A percentile compares a stretch with the other conserved stretches of the same genome.
These are phyloP conservation scores for Lottia gigantea DNA, from an alignment of 2,888 invertebrate genomes.

Conservation along the genomic window DNA sequence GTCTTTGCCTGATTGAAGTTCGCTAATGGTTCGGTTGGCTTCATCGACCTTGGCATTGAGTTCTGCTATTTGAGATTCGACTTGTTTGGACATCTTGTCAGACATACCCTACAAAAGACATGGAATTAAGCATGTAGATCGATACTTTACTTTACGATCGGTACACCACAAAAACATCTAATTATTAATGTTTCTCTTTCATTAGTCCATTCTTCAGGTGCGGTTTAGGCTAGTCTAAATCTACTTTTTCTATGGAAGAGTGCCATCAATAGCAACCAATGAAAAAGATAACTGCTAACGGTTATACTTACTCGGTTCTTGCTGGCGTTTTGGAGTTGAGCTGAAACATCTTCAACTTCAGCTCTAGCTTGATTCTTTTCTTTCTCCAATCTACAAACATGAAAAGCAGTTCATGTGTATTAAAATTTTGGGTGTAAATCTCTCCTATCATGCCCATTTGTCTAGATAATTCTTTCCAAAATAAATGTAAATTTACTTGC, in stretches of 20 bases:
- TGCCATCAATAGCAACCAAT: too few relatives aligned
- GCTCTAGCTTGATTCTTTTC: conserved; percentile 97
- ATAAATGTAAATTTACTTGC: too few relatives aligned
- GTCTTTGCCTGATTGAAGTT: conserved; percentile 85
- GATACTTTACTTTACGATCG: too few relatives aligned
- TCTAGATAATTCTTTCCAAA: too few relatives aligned
- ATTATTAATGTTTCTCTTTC: too few relatives aligned
- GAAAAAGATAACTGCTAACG: not conserved
- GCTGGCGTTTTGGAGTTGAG: conserved; percentile 94
- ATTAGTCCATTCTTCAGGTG: too few relatives aligned
- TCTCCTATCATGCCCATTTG: too few relatives aligned
- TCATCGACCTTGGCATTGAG: conserved; percentile 95
- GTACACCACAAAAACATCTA: too few relatives aligned
- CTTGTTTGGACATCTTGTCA: conserved; percentile 97
- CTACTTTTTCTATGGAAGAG: too few relatives aligned
- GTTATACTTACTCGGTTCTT: conserved; percentile 88
- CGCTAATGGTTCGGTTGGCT: conserved; percentile 94
- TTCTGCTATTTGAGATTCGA: conserved; percentile 94
- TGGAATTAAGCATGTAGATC: too few relatives aligned
- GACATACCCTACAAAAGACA: conserved; percentile 88
- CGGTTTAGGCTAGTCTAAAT: too few relatives aligned
- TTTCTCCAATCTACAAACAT: conserved; percentile 83
- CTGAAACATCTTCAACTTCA: conserved; percentile 96
- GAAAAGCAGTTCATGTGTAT: not conserved
- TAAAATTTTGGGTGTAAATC: too few relatives aligned